These are phyloP conservation scores for Bellardia pandia DNA, from an alignment of 2,888 invertebrate genomes.

Conservation along the genomic window DNA sequence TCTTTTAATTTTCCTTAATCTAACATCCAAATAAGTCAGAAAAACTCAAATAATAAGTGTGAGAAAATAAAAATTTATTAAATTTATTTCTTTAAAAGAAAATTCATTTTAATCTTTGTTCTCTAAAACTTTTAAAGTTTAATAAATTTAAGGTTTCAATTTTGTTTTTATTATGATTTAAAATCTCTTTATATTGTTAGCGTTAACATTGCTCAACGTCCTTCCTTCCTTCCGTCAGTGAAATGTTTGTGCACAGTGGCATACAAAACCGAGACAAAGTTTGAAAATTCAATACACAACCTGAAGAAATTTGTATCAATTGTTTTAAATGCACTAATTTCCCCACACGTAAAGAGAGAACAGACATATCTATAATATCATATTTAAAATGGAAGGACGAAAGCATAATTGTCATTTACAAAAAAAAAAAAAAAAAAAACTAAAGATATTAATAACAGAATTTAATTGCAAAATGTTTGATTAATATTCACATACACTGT, in stretches of 20 bases:
- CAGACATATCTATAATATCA: too few species aligned
- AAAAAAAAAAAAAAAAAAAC: too few species aligned
- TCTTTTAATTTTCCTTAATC: conserved; percentile 20
- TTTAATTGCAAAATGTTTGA: too few species aligned
- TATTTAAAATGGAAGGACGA: too few species aligned
- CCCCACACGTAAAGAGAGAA: too few species aligned
- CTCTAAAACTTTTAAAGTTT: background rate
- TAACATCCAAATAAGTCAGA: conserved; percentile 18
- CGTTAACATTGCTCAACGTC: background rate
- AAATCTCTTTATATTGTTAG: background rate
- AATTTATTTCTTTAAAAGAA: background rate
- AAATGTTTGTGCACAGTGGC: background rate
- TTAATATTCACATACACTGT: background rate
- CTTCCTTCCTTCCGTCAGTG: conserved; percentile 17
- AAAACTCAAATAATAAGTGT: background rate
- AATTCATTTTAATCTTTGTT: background rate
- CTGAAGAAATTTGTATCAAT: background rate
- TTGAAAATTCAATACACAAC: background rate
- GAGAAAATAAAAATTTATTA: conserved; percentile 25
- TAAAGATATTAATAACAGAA: too few species aligned
- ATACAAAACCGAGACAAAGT: background rate
- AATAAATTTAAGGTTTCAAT: background rate
- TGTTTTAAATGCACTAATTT: too few species aligned
- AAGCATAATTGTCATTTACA: too few species aligned
- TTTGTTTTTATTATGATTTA: background rate